A percentile compares a stretch with the other conserved stretches of the same genome.
Evolutionary conservation across 1,140 invertebrate species (phyloP).

Genomic region (Leptinotarsa undecemlineata): DNA sequence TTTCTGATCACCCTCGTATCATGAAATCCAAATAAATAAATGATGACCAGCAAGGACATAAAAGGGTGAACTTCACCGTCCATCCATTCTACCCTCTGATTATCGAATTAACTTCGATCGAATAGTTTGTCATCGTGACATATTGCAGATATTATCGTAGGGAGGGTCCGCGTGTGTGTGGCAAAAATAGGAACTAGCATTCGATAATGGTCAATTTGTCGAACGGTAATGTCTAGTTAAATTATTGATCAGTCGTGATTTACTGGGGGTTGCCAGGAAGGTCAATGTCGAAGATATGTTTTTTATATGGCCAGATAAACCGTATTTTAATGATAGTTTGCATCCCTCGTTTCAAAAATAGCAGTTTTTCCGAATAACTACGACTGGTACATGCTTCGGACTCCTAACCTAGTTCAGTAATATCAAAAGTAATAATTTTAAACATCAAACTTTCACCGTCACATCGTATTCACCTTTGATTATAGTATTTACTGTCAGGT

Average conservation of each 20-base stretch:
- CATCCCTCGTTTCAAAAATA: no score
- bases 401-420: no score
- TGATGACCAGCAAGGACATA: conserved; percentile 8
- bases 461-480: no score
- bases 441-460: no score
- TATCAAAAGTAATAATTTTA: no score
- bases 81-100: background rate
- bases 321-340: no score
- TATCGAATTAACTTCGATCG: conserved; percentile 24
- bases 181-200: background rate
- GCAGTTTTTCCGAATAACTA: no score
- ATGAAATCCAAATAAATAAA: conserved; percentile 1
- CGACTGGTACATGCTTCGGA: no score
- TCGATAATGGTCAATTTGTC: conserved; percentile 6
- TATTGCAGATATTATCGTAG: conserved; percentile 12
- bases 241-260: background rate
- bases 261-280: background rate
- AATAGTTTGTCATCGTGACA: conserved; percentile 15
- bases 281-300: background rate
- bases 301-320: no score
- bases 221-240: background rate
- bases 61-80: background rate
- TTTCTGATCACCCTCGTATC: conserved; percentile 9
- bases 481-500: no score
- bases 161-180: background rate